Conservation (phyloP, 2,888 invertebrate species). For the Psylliodes chrysocephalus region DNA sequence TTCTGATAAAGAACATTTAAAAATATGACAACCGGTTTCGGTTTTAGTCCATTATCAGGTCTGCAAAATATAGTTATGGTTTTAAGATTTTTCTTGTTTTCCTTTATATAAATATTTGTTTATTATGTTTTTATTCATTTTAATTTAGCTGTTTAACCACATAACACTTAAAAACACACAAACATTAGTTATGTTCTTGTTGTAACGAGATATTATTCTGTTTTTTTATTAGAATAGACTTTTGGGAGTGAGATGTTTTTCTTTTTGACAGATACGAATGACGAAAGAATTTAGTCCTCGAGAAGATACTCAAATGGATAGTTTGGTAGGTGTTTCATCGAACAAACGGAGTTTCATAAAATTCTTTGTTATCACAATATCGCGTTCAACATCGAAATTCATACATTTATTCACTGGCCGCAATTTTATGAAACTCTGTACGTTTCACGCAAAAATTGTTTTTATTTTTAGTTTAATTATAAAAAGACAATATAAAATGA, state of each 20-base stretch:
- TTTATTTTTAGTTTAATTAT: constrained; percentile 20
- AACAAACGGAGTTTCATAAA: constrained; percentile 25
- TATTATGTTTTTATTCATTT: too few relatives aligned
- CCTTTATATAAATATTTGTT: too few relatives aligned
- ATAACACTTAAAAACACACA: too few relatives aligned
- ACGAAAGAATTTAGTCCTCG: constrained; percentile 73
- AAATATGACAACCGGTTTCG: too few relatives aligned
- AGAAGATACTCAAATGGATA: constrained; percentile 39
- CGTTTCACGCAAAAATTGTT: constrained; percentile 15
- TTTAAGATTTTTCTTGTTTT: too few relatives aligned
- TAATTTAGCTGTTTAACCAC: too few relatives aligned
- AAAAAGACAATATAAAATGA: constrained; percentile 26
- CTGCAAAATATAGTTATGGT: too few relatives aligned
- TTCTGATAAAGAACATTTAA: too few relatives aligned
- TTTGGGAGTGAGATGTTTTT: constrained; percentile 69
- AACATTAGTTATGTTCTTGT: constrained; percentile 55
- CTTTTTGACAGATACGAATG: constrained; percentile 78
- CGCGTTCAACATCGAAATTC: constrained; percentile 24
- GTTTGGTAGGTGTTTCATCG: constrained; percentile 43
- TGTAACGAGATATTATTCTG: constrained; percentile 64
- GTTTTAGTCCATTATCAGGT: too few relatives aligned
- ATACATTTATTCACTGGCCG: constrained; percentile 2
- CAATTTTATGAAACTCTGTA: constrained; percentile 31
- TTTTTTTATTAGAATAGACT: constrained; percentile 51
- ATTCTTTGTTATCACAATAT: constrained; percentile 29